Evolutionary conservation across 2,888 invertebrate genomes (phyloP).

Genomic region (Hydriomena furcata): DNA sequence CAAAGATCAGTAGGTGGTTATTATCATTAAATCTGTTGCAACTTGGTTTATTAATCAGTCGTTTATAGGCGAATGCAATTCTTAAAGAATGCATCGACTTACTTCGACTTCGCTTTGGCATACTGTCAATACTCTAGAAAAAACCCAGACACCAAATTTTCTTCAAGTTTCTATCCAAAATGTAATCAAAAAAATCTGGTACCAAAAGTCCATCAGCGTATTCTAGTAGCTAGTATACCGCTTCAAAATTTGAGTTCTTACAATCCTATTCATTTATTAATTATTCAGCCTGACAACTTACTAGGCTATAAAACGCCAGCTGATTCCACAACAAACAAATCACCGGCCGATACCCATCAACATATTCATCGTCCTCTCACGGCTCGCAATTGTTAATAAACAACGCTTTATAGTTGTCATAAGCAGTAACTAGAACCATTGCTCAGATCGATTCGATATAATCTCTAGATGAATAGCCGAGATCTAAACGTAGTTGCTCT

Average conservation of each 20-base stretch:
- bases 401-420: conserved; percentile 57
- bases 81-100: no score
- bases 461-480: conserved; percentile 31
- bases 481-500: conserved; percentile 20
- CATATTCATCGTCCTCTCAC: conserved; percentile 47
- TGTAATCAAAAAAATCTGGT: no score
- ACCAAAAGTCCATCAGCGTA: no score
- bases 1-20: conserved; percentile 12
- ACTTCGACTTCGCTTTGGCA: no score
- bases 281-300: conserved; percentile 6
- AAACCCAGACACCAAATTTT: no score
- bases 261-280: conserved; percentile 13
- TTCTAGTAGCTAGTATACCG: no score
- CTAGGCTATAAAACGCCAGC: conserved; percentile 24
- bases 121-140: not conserved
- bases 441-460: conserved; percentile 44
- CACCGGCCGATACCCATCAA: conserved; percentile 44
- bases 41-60: conserved; percentile 4
- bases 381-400: conserved; percentile 52
- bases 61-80: no score
- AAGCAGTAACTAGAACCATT: conserved; percentile 56
- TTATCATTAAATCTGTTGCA: conserved; percentile 15
- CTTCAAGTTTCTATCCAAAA: no score
- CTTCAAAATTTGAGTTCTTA: not conserved
- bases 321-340: conserved; percentile 35